Base-by-base conservation (phyloP, 2,113 vertebrate species). In the Notarius quadriscutis region DNA sequence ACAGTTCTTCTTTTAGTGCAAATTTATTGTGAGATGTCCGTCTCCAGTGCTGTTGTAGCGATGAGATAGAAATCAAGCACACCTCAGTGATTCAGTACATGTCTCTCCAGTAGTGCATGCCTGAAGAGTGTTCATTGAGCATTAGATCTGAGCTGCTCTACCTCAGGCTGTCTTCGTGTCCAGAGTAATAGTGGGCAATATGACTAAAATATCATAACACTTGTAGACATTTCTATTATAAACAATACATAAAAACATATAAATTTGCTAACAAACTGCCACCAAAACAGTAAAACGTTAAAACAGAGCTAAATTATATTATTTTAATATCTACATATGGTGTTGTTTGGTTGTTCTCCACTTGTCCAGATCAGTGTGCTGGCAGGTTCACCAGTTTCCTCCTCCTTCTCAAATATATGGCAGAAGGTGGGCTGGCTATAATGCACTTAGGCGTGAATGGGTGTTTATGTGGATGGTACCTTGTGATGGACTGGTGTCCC, bases 51-150 rank as follows among this genome's bases (percentile, higher is more conserved):
- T 69, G 50, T 87, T 83, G 34, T 75, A 87, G 81, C 27, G 34
- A 87, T 77, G 53, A 53, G 12, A 87, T 27, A 18, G 60, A 87
- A 87, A 57, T 57, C n/a, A 87, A 84, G 27, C 60, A 78, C 81
- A 87, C 20, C 27, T 78, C 58, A 84, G 5, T 84, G 72, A 84
- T 55, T 34, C 69, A 41, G 79, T 41, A 62, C 79, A 81, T 62
- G 55, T 60, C 79, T 81, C 48, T 34, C 22, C 57, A 87, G 18
- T 81, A 72, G 57, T 63, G 67, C 41, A 83, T 87, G 69, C 81
- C 58, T 84, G 58, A 81, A 53, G 48, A 75, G 25, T 74, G 65
- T 87, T 86, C 25, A 75, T 17, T 65, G 62, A 67, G 81, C 48
- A 65, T 51, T 55, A 84, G 82, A 84, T 55, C 14, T 55, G 82